Evolutionary conservation across 2,888 invertebrate species (phyloP).

Genomic region (Lottia scabra): DNA sequence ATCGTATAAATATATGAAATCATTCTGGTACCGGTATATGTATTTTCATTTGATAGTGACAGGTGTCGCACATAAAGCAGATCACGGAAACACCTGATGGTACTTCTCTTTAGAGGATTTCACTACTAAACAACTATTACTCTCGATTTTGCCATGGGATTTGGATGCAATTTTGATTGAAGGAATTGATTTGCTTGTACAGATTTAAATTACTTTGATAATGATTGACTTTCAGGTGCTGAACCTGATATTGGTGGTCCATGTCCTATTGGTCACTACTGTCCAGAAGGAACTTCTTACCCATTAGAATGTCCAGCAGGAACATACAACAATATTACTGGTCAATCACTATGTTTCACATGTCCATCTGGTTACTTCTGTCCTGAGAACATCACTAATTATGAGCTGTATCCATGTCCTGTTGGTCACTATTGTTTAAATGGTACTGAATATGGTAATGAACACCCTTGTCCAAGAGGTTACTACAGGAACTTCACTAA

Average conservation of each 20-base stretch:
- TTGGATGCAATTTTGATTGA: too few relatives aligned
- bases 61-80: too few relatives aligned
- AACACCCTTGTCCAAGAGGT: constrained; percentile 63
- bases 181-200: too few relatives aligned
- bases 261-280: constrained; percentile 63
- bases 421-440: constrained; percentile 60
- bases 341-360: constrained; percentile 51
- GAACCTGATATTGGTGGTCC: constrained; percentile 59
- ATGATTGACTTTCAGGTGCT: constrained; percentile 39
- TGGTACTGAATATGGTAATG: constrained; percentile 46
- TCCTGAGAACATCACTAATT: constrained; percentile 59
- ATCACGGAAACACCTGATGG: too few relatives aligned
- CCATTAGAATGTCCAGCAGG: constrained; percentile 62
- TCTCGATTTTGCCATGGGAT: too few relatives aligned
- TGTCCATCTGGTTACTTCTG: constrained; percentile 65
- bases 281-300: constrained; percentile 60
- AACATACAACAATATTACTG: constrained; percentile 63
- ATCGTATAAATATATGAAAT: too few relatives aligned
- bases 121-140: too few relatives aligned
- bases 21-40: too few relatives aligned
- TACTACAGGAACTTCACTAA: constrained; percentile 46
- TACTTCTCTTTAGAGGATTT: too few relatives aligned
- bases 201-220: too few relatives aligned
- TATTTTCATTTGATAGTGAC: too few relatives aligned
- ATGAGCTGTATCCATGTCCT: constrained; percentile 55